These are phyloP conservation scores for Xenopus borealis DNA, from an alignment of 2,113 vertebrate genomes.

Conservation along the genomic window DNA sequence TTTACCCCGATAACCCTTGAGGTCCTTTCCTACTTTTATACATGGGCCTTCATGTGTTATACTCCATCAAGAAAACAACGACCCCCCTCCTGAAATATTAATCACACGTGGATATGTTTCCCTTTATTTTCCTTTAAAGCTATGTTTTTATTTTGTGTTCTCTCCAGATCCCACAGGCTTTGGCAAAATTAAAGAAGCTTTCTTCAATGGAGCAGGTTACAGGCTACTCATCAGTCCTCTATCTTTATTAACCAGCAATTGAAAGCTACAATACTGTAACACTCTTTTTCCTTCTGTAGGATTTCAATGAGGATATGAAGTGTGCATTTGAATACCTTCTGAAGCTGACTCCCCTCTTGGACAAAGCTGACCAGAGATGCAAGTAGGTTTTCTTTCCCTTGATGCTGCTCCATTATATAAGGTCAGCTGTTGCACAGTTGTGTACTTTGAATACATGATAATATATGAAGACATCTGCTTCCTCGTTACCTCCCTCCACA, in stretches of 20 bases:
- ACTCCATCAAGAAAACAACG: too few relatives aligned
- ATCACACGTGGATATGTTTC: too few relatives aligned
- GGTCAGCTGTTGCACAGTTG: too few relatives aligned
- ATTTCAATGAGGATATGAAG: constrained; percentile 92
- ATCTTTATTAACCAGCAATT: not conserved
- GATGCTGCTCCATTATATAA: too few relatives aligned
- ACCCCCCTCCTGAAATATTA: too few relatives aligned
- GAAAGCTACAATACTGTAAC: not conserved
- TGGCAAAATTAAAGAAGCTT: constrained; percentile 92
- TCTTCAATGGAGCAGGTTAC: constrained; percentile 85
- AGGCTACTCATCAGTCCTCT: not conserved
- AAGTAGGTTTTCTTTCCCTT: constrained; percentile 72
- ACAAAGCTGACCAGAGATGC: constrained; percentile 96
- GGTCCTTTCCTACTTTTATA: too few relatives aligned
- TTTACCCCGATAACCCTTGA: too few relatives aligned
- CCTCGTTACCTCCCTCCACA: too few relatives aligned
- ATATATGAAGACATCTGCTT: too few relatives aligned
- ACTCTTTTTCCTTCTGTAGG: constrained; percentile 59
- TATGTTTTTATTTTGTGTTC: constrained; percentile 22
- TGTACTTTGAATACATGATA: too few relatives aligned
- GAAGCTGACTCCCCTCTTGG: constrained; percentile 89
- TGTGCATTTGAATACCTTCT: constrained; percentile 89
- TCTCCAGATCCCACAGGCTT: constrained; percentile 89
- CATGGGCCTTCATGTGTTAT: too few relatives aligned
- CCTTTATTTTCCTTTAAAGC: not conserved